Evolutionary conservation across 2,888 invertebrate species (phyloP), one percentile per base, ranked within the genome.

Genomic region (Yponomeuta sedellus): DNA sequence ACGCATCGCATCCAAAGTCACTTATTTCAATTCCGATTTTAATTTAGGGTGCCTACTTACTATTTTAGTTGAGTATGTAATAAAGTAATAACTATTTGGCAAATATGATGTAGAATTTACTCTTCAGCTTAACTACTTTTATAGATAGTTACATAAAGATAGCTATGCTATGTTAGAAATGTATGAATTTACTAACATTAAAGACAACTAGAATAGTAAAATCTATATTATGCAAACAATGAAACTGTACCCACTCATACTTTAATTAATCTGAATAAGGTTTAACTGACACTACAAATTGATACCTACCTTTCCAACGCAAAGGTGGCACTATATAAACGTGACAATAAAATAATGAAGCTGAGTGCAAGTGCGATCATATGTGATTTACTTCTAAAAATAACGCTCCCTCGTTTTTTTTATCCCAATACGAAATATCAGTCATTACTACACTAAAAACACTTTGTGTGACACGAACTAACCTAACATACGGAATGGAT

Each of bases 401-500:
- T 59, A 59, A 59, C 59, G 12, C 20, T 59, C 6, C 34, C 69
- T 75, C 75, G n/a, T n/a, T 80, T 79, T 76, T 66, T 68, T 68
- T 69, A 74, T 79, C 77, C 75, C 75, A 52, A 78, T 78, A 64
- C 64, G 56, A 64, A 64, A 72, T 77, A 77, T 73, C 72, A 74
- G 73, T 74, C 71, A 72, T 77, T 80, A 79, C 82, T 81, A 82
- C 79, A 75, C 78, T 70, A 74, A 73, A 67, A 70, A 52, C 44
- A 52, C 34, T 34, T 44, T 12, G 44, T 52, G 16, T 80, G 79
- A 77, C 80, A 81, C 28, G 70, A 66, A 70, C 74, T 88, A 91
- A 77, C 91, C 91, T 85, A 91, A 79, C 72, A 91, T 89, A 71
- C 90, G 89, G 73, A 91, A 88, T 68, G 90, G 91, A 70, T 89